Base-by-base conservation (phyloP, 2,797 vertebrate species). In the Eutrigla gurnardus region DNA sequence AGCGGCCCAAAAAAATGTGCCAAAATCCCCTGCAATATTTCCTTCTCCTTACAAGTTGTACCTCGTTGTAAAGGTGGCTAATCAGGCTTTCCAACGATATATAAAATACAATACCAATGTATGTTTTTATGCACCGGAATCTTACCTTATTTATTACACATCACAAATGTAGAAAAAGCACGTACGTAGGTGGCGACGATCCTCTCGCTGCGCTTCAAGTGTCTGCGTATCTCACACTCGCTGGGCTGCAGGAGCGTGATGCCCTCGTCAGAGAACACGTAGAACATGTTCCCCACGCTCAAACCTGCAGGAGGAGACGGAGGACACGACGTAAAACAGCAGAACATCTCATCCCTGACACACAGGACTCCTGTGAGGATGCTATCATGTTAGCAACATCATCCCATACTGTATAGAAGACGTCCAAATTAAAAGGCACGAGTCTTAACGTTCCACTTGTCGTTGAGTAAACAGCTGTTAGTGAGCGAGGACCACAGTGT, bases 261-360 rank as follows among this genome's bases (percentile, higher is more conserved):
- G 68, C 98, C 97, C 12, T 98, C 95, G 1, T 97, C 95, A 0
- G 96, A 97, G 91, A 99, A 99, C 83, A 98, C 91, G 7, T 99
- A 99, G 91, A 99, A 99, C 97, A 98, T 95, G 79, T 99, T 98
- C 71, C 97, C 97, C 70, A 99, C 97, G 52, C 97, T 97, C 90
- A 98, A 83, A 36, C 97, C 97, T 98, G 89, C 17, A 86, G 85
- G 73, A 83, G 46, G 49, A 64, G 33, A 86, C 32, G 55, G 65
- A 15, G 35, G 33, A 83, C 50, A 68, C 4, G 5, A 72, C 70
- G 33, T 9, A 71, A 75, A 65, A 73, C 49, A 35, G 39, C 9
- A 50, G 40, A 70, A 75, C 10, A 6, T 78, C 50, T 73, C 47
- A 50, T 81, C 57, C 73, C 57, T 75, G 74, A 70, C 73, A 66